Base-by-base conservation (phyloP, 1,140 invertebrate species). In the Nomia melanderi region DNA sequence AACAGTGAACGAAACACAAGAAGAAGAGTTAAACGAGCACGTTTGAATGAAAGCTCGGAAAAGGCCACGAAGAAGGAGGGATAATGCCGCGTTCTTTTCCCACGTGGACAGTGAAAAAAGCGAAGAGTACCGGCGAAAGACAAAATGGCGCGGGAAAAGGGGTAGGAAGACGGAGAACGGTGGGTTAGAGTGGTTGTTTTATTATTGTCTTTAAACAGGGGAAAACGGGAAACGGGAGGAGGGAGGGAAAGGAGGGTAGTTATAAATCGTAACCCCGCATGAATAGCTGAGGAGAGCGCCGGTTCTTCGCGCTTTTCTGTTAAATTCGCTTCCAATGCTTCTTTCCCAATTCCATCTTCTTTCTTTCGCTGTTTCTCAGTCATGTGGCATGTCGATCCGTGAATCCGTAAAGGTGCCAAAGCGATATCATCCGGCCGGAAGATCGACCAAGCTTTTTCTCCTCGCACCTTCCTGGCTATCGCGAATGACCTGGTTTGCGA, bases 191-290 rank as follows among this genome's bases (percentile, higher is more conserved):
- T 7, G 56, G 47, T 69, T n/a, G 81, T 81, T 83, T 78, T 82
- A 57, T 78, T 78, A 74, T 78, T 82, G 70, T 56, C 64, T 25
- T 67, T 82, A 82, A 82, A 82, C 73, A 50, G 56, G 54, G 79
- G 56, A 71, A n/a, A n/a, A 23, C 56, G 54, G 29, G 63, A 8
- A 14, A 12, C 54, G 27, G 5, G 47, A n/a, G 57, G 39, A 5
- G 27, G 17, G 47, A 77, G 72, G 70, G 70, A 59, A 76, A 60
- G 23, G 53, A 74, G 70, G 81, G 82, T 72, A 79, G 86, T 88
- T 84, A 87, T 87, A 87, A 89, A 88, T 87, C 81, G 79, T 85
- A 86, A 85, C 81, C 76, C 78, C 82, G 81, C 80, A 84, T 88
- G 85, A 87, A 88, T 88, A 78, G 63, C 78, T 80, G 81, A 70